Percentiles rank a stretch among this genome's conserved stretches.
These are phyloP conservation scores for Leucophenga montana DNA, from an alignment of 2,888 invertebrate genomes.

Conservation along the genomic window DNA sequence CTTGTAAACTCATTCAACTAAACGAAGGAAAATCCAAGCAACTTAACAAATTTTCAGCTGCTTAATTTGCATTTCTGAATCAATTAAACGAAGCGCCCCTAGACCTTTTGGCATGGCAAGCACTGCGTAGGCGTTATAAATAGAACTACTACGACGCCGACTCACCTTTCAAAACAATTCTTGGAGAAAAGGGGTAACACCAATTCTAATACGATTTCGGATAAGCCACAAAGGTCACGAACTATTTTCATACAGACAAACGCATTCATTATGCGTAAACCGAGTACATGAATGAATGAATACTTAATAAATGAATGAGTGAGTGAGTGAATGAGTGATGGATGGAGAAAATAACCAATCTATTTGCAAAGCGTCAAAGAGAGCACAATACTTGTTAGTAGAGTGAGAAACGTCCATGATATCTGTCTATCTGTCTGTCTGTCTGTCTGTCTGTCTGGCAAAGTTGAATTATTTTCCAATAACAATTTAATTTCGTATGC, in stretches of 20 bases:
- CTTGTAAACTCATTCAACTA: no score
- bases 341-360: no score
- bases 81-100: constrained; percentile 10
- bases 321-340: no score
- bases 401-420: neutral
- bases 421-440: no score
- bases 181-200: neutral
- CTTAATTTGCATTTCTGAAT: constrained; percentile 23
- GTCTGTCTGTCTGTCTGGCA: constrained; percentile 12
- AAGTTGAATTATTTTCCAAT: constrained; percentile 25
- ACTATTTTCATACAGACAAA: neutral
- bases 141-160: neutral
- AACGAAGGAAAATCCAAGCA: neutral
- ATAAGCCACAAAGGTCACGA: constrained; percentile 15
- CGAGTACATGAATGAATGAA: neutral
- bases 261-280: constrained; percentile 15
- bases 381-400: no score
- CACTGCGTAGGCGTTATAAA: neutral
- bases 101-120: neutral
- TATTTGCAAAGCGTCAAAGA: no score
- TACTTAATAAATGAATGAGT: no score
- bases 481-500: constrained; percentile 27
- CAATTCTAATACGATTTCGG: constrained; percentile 12
- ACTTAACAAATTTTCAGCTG: neutral
- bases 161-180: neutral